Conservation (phyloP, 2,888 invertebrate species). For the Lepidochrysops patricia region DNA sequence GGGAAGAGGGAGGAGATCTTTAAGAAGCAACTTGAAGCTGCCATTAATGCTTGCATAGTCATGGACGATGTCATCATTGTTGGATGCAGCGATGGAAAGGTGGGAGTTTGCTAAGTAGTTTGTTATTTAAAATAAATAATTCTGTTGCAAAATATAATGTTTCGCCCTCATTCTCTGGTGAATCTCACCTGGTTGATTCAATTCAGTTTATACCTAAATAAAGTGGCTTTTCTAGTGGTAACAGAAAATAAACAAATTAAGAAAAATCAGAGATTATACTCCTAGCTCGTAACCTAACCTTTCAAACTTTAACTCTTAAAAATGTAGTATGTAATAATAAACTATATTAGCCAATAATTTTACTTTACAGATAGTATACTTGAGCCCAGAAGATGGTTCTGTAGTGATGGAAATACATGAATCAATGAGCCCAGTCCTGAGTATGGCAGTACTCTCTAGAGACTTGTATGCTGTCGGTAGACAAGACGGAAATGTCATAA, state of each 20-base stretch:
- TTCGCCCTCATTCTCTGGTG: too few species aligned
- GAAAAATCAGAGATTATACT: too few species aligned
- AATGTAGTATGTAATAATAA: too few species aligned
- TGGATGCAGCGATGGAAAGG: slow-evolving; percentile 77
- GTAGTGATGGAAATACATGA: slow-evolving; percentile 61
- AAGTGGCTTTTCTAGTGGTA: too few species aligned
- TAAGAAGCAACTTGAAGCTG: slow-evolving; percentile 47
- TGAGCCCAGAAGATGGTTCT: slow-evolving; percentile 44
- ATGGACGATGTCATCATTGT: slow-evolving; percentile 61
- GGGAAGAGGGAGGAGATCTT: slow-evolving; percentile 64
- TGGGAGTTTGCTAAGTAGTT: slow-evolving; percentile 26
- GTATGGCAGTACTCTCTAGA: slow-evolving; percentile 58
- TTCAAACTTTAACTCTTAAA: too few species aligned
- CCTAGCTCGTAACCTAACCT: too few species aligned
- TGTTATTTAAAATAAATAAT: too few species aligned
- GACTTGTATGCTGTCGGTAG: slow-evolving; percentile 73
- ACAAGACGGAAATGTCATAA: slow-evolving; percentile 78
- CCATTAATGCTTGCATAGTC: slow-evolving; percentile 74
- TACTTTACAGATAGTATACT: slow-evolving; percentile 45
- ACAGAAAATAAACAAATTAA: too few species aligned
- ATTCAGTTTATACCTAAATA: too few species aligned
- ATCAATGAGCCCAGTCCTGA: slow-evolving; percentile 73
- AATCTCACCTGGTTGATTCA: too few species aligned
- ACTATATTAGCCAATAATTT: background rate
- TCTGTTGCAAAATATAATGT: too few species aligned